Evolutionary conservation across 2,888 invertebrate species (phyloP), one percentile per base, ranked within the genome.

Genomic region (Andrena camellia): DNA sequence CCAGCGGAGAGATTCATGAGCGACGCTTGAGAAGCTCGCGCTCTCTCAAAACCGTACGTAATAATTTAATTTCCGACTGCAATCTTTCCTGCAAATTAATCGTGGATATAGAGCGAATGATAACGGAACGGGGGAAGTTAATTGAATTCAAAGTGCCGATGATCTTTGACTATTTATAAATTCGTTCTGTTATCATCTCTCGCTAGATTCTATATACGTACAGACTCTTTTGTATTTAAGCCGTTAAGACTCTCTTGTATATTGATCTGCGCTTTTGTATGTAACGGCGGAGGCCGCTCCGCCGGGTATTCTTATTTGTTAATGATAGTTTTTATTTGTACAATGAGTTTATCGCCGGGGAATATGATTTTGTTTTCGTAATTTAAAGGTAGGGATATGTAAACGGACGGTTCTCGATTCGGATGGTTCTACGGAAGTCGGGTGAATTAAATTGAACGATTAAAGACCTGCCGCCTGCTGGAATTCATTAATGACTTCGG

Each of bases 301-400:
- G 31, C 20, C 33, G 50, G 62, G 31, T 63, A 75, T 57, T 54
- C 63, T 64, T 64, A 81, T 70, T 71, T 72, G 60, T 82, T 72
- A 57, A 72, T 66, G 20, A 64, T 69, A 81, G 33, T 82, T 81
- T 81, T 59, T 82, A 75, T 81, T 81, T 81, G 50, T 68, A 72
- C 13, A 66, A 68, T 81, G 73, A 59, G 35, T 67, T 59, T 70
- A 26, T 70, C 31, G 23, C 23, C 23, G 26, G 60, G n/a, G 70
- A 3, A 33, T 80, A 74, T 63, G 66, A 59, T 8, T 70, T 75
- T 75, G 69, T 29, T 76, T 75, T 70, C 33, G 42, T 71, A 63
- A 68, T 68, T 60, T 64, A 20, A 54, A 50, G 42, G 17, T 26
- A n/a, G 13, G 42, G 59, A 59, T n/a, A 5, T 48, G 26, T 48